Percentiles rank a stretch among this genome's conserved stretches.
These are phyloP conservation scores for Lithobius niger DNA, from an alignment of 1,140 invertebrate genomes.

Conservation along the genomic window DNA sequence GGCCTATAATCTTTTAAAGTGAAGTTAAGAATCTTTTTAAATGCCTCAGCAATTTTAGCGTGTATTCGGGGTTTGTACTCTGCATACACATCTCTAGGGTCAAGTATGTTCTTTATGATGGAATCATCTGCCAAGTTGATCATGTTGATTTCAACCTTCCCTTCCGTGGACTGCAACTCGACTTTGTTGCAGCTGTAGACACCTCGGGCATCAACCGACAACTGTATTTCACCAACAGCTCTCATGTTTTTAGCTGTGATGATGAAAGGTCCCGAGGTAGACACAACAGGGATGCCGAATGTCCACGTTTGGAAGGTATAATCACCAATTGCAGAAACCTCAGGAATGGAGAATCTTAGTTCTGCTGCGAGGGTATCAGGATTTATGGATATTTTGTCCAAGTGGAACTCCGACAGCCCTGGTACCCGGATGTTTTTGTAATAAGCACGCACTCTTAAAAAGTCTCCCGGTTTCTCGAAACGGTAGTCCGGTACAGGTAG, in stretches of 20 bases:
- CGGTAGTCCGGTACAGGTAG: not conserved
- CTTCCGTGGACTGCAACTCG: not conserved
- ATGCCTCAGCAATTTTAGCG: not conserved
- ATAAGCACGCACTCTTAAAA: not conserved
- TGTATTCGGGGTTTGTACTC: not conserved
- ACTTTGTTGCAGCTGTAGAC: not conserved
- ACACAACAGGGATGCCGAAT: not conserved
- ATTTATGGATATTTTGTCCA: not conserved
- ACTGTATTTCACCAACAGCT: not conserved
- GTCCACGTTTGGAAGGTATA: not conserved
- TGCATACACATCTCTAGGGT: not conserved
- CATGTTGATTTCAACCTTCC: not conserved
- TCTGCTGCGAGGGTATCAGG: not conserved
- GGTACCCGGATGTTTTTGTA: not conserved
- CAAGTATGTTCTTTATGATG: not conserved
- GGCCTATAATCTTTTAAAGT: not conserved
- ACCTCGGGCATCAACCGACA: not conserved
- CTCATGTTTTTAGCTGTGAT: not conserved
- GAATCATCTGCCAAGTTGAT: not conserved
- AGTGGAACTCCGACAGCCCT: not conserved
- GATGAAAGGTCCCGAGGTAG: not conserved
- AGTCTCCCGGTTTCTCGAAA: not conserved
- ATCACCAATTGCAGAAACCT: not conserved
- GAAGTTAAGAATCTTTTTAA: not conserved
- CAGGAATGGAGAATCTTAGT: not conserved